Evolutionary conservation across 2,797 vertebrate species (phyloP), one percentile per base, ranked within the genome.

Genomic region (Amblyopsis hoosieri): DNA sequence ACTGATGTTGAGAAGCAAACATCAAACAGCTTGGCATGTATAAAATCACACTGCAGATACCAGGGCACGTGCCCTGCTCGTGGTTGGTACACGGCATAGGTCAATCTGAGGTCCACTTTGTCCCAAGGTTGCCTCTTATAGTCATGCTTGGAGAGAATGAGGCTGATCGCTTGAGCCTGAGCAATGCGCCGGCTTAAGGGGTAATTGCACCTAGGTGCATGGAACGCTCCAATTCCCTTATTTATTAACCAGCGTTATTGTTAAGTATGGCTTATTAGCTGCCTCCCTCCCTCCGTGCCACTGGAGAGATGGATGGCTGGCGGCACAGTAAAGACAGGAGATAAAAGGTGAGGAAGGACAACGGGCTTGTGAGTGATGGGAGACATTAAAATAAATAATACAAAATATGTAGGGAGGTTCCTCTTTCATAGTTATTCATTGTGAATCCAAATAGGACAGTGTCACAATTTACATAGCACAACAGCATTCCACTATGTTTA

Each of bases 241-340:
- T 85, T 91, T 90, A 87, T 85, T 88, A 87, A 89, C 61, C 55
- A 81, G 79, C 81, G 83, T 87, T 91, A 82, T 82, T 87, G 87
- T 89, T 85, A 88, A 89, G 87, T 86, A 85, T 86, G 76, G 86
- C 90, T 89, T 90, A 89, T 88, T 86, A 88, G 77, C 81, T 83
- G 53, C 51, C 19, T 29, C 52, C 52, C 51, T 23, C 72, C 63
- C 61, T 69, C 64, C 56, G 52, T 4, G 51, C 69, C 58, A 53
- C 47, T 0, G 57, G 76, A 72, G n/a, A 54, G 52, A 57, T 14
- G 12, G 55, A 4, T 52, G 15, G 14, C 19, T 52, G 15, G 7
- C 50, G 15, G 19, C 14, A 19, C 50, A 8, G 8, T 52, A 19
- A 12, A 54, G 10, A 29, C 10, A 23, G 15, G 52, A 31, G 33